These are phyloP conservation scores for Ischnura elegans DNA, from an alignment of 2,888 invertebrate genomes.

Conservation along the genomic window DNA sequence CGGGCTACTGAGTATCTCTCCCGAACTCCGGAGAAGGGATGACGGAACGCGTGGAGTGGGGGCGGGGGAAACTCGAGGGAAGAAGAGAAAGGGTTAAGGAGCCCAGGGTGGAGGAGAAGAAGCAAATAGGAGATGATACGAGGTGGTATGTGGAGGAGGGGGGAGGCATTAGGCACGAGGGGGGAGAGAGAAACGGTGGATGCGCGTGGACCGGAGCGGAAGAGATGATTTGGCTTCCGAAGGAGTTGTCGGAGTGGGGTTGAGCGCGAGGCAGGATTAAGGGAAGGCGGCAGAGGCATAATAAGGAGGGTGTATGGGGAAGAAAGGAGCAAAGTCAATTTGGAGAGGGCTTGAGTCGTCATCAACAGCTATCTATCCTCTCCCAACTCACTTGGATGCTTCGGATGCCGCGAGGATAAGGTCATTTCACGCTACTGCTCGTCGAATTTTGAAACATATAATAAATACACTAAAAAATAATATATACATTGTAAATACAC, in stretches of 20 bases:
- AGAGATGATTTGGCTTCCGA: conserved; percentile 48
- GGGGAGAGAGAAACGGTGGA: background rate
- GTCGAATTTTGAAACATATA: no score
- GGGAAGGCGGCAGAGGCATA: background rate
- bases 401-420: no score
- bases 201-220: conserved; percentile 53
- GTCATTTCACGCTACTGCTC: no score
- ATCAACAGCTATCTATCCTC: no score
- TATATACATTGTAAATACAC: no score
- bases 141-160: background rate
- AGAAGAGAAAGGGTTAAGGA: background rate
- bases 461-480: no score
- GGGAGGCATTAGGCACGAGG: background rate
- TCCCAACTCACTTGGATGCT: no score
- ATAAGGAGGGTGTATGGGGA: background rate
- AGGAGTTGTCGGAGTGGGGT: background rate
- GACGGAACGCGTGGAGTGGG: background rate
- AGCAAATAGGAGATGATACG: background rate
- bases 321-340: background rate
- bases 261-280: no score
- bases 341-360: background rate
- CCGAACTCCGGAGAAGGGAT: background rate
- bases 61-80: background rate
- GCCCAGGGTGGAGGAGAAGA: background rate
- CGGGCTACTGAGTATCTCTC: conserved; percentile 47